Evolutionary conservation across 2,888 invertebrate genomes (phyloP).

Genomic region (Leucophenga montana): DNA sequence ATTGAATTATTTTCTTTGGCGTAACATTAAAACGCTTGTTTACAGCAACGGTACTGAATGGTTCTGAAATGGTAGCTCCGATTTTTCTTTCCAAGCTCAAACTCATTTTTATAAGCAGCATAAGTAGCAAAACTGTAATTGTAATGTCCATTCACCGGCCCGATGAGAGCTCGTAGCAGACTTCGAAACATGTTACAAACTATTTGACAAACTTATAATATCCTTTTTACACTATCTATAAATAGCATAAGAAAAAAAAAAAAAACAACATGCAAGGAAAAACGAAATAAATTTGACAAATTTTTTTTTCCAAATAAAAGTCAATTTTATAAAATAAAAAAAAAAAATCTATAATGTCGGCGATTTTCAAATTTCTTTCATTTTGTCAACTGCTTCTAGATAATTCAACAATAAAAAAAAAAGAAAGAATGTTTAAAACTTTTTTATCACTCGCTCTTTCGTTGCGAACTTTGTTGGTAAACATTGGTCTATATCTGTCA

Average conservation of each 20-base stretch:
- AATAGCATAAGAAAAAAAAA: not conserved
- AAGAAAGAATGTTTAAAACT: not conserved
- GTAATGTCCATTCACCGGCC: too few relatives aligned
- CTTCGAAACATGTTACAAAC: too few relatives aligned
- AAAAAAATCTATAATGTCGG: constrained; percentile 35
- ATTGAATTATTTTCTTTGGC: too few relatives aligned
- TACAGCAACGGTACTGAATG: too few relatives aligned
- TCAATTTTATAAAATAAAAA: constrained; percentile 53
- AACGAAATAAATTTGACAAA: constrained; percentile 53
- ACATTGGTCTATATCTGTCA: constrained; percentile 53
- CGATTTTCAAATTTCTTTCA: constrained; percentile 42
- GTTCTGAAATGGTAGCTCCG: too few relatives aligned
- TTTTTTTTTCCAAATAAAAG: constrained; percentile 58
- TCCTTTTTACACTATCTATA: not conserved
- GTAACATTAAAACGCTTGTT: too few relatives aligned
- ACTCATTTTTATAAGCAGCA: too few relatives aligned
- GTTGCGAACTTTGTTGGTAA: constrained; percentile 61
- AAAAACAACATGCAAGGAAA: constrained; percentile 39
- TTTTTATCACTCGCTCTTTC: constrained; percentile 18
- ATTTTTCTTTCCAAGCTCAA: too few relatives aligned
- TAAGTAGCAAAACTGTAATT: too few relatives aligned
- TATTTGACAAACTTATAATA: too few relatives aligned
- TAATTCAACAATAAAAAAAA: constrained; percentile 4
- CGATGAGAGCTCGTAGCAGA: too few relatives aligned
- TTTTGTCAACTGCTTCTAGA: constrained; percentile 32